Conservation (phyloP, 2,888 invertebrate genomes). For the Arrhopalites spinosus region DNA sequence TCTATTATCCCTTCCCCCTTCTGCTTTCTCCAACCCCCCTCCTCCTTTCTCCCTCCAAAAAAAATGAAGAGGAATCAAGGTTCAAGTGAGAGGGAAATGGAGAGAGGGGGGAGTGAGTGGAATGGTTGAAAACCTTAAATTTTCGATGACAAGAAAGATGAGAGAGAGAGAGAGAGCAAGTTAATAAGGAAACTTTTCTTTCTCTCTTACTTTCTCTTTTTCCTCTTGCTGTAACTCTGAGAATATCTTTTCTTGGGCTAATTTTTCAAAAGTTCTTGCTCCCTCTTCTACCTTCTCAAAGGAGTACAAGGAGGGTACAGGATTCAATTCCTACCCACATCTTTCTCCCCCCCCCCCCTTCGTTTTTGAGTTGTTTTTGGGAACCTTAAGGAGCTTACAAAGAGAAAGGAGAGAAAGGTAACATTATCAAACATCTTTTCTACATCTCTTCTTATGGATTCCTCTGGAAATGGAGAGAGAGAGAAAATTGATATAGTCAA, state of each 20-base stretch:
- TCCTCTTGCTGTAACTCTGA: not conserved
- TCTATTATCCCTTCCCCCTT: conserved; percentile 18
- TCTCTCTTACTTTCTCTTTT: conserved; percentile 12
- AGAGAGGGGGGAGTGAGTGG: not conserved
- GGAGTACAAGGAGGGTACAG: not conserved
- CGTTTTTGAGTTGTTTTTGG: too few species aligned
- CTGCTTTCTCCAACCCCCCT: too few species aligned
- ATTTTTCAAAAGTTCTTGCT: conserved; percentile 25
- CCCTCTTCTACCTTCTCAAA: not conserved
- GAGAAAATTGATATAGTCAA: not conserved
- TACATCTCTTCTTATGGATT: not conserved
- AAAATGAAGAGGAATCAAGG: not conserved
- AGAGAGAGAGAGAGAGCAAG: conserved; percentile 16
- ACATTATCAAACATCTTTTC: not conserved
- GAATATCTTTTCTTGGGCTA: conserved; percentile 15
- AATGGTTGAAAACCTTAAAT: conserved; percentile 9
- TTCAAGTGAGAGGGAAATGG: not conserved
- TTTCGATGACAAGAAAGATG: conserved; percentile 30
- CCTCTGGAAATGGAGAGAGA: not conserved
- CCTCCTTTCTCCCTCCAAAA: too few species aligned
- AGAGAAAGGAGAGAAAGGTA: not conserved
- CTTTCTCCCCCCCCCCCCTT: not conserved
- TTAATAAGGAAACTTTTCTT: conserved; percentile 32
- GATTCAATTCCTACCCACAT: not conserved
- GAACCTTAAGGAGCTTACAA: too few species aligned